These are phyloP conservation scores for Lasiommata megera DNA, from an alignment of 2,888 invertebrate genomes.

Conservation along the genomic window DNA sequence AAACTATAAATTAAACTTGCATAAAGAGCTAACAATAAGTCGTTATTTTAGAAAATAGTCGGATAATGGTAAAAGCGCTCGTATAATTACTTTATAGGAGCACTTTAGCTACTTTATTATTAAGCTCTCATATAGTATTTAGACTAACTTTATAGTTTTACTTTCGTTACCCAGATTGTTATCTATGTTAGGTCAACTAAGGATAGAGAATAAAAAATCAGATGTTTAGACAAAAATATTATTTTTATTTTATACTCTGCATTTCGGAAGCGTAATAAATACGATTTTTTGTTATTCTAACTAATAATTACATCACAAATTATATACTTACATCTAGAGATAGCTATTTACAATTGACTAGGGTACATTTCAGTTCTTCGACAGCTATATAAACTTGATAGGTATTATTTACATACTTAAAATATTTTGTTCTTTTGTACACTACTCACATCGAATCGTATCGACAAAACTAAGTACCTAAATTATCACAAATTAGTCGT, in stretches of 20 bases:
- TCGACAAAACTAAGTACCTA: conserved; percentile 66
- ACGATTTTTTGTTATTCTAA: conserved; percentile 73
- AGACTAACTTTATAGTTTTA: no score
- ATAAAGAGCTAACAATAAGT: no score
- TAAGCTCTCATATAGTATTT: no score
- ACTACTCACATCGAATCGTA: conserved; percentile 51
- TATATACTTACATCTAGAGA: conserved; percentile 64
- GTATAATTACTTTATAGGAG: no score
- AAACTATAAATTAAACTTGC: no score
- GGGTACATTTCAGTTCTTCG: conserved; percentile 80
- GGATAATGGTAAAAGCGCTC: no score
- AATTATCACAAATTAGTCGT: conserved; percentile 70
- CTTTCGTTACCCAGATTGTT: no score
- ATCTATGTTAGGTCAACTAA: background rate
- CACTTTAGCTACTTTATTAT: no score
- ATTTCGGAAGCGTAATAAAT: conserved; percentile 81
- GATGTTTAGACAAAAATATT: conserved; percentile 74
- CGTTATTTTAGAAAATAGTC: no score
- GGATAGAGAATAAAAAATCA: conserved; percentile 49
- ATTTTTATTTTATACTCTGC: conserved; percentile 76
- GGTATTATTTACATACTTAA: conserved; percentile 53
- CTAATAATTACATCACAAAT: conserved; percentile 79
- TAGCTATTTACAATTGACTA: conserved; percentile 80
- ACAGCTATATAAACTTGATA: conserved; percentile 47
- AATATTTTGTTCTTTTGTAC: conserved; percentile 39